Evolutionary conservation across 2,113 vertebrate genomes (phyloP).

Genomic region (Peromyscus polionotus): DNA sequence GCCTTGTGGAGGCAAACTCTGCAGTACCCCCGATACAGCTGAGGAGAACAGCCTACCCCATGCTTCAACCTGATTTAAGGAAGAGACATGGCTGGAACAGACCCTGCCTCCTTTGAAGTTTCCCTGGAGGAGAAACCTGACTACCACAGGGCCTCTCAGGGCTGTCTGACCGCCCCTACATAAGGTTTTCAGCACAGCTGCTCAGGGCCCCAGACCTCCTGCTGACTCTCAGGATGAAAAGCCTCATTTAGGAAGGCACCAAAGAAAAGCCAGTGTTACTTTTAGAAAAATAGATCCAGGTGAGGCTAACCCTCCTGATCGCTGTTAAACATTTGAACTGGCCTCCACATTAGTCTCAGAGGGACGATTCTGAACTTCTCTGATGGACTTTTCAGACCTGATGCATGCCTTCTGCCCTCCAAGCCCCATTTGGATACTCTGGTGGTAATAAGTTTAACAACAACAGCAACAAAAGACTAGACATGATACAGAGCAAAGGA

Average conservation of each 20-base stretch:
- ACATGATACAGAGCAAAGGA: conserved; percentile 55
- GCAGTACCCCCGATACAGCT: not conserved
- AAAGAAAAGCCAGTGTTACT: conserved; percentile 28
- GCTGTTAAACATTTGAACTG: conserved; percentile 58
- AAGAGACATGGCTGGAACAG: not conserved
- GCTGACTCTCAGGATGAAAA: conserved; percentile 67
- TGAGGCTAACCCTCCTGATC: conserved; percentile 31
- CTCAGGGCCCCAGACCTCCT: not conserved
- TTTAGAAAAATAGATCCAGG: conserved; percentile 64
- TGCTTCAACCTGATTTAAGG: not conserved
- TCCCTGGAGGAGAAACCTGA: conserved; percentile 18
- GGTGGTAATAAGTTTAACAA: conserved; percentile 72
- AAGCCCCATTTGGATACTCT: not conserved
- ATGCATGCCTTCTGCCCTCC: conserved; percentile 29
- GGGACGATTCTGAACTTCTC: conserved; percentile 45
- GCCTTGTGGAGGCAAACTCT: not conserved
- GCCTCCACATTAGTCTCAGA: not conserved
- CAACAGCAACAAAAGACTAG: conserved; percentile 36
- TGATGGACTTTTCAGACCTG: conserved; percentile 53
- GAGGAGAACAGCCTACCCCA: not conserved
- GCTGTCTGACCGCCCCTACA: not conserved
- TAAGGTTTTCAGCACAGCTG: conserved; percentile 28
- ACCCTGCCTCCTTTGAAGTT: conserved; percentile 52
- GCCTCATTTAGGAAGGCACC: conserved; percentile 56
- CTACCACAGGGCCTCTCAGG: not conserved